Percentiles rank a stretch among this genome's conserved stretches.
Evolutionary conservation across 2,888 invertebrate species (phyloP).

Genomic region (Campaea margaritaria): DNA sequence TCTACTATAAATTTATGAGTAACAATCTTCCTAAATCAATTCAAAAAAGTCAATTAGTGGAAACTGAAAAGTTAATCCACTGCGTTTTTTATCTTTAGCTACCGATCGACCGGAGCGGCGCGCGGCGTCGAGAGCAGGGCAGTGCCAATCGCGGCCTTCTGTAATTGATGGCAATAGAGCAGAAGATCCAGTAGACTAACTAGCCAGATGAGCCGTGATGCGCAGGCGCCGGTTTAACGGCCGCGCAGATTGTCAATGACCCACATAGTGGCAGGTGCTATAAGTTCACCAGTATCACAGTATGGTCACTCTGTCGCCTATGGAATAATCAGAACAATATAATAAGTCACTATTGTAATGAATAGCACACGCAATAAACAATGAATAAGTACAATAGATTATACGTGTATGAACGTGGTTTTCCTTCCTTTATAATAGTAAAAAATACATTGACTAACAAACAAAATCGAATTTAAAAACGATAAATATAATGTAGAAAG

Average conservation of each 20-base stretch:
- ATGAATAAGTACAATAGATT: no score
- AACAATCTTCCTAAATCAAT: neutral
- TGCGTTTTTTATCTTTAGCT: neutral
- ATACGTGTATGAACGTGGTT: no score
- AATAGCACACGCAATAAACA: neutral
- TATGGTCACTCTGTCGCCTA: conserved; percentile 8
- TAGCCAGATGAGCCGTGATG: conserved; percentile 23
- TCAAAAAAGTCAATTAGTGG: no score
- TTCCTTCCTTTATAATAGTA: no score
- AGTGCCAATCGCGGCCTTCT: no score
- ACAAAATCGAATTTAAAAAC: no score
- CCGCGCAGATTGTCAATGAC: conserved; percentile 42
- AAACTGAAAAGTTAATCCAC: no score
- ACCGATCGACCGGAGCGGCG: neutral
- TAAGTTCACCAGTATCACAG: conserved; percentile 13
- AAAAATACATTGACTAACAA: no score
- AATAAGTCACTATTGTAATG: neutral
- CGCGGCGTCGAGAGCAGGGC: neutral
- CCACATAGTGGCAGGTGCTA: conserved; percentile 35
- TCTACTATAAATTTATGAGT: no score
- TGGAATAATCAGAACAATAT: neutral
- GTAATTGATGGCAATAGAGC: neutral
- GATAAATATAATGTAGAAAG: no score
- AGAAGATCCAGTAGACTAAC: conserved; percentile 8
- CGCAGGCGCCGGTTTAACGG: conserved; percentile 35